A percentile compares a stretch with the other conserved stretches of the same genome.
Conservation (phyloP, 2,113 vertebrate genomes). For the Chionodraco myersi region DNA sequence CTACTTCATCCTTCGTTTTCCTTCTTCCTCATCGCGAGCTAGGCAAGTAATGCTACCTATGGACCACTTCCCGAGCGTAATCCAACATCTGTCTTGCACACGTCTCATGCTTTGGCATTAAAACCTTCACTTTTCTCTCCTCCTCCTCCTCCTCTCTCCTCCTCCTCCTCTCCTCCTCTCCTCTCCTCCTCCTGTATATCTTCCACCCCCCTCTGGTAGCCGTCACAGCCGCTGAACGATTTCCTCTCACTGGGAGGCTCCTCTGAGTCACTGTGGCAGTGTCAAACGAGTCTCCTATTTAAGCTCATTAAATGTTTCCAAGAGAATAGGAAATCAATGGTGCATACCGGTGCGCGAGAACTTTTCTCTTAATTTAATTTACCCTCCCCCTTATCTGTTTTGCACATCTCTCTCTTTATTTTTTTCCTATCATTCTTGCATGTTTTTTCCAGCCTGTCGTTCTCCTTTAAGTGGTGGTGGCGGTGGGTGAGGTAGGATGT, state of each 20-base stretch:
- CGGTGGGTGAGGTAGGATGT: background rate
- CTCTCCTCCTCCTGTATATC: constrained; percentile 21
- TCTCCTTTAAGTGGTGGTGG: constrained; percentile 42
- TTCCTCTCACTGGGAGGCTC: constrained; percentile 79
- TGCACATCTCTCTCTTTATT: constrained; percentile 63
- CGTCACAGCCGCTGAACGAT: constrained; percentile 79
- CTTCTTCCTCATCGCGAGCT: constrained; percentile 37
- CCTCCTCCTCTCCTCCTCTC: constrained; percentile 1
- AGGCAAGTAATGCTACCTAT: constrained; percentile 51
- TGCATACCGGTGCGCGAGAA: constrained; percentile 80
- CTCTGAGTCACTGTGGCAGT: constrained; percentile 74
- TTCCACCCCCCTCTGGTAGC: constrained; percentile 47
- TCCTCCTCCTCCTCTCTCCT: background rate
- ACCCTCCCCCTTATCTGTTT: constrained; percentile 72
- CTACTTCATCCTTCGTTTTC: constrained; percentile 46
- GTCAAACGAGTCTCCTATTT: constrained; percentile 83
- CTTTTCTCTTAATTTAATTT: constrained; percentile 84
- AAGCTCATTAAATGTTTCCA: constrained; percentile 87
- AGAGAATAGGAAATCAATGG: constrained; percentile 87
- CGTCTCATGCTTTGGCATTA: constrained; percentile 60
- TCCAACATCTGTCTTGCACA: constrained; percentile 75
- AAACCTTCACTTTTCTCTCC: constrained; percentile 18
- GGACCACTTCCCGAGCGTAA: constrained; percentile 70
- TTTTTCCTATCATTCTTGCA: constrained; percentile 23
- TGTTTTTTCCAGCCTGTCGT: constrained; percentile 30